Base-by-base conservation (phyloP, 2,113 vertebrate genomes). In the Bubalus kerabau region DNA sequence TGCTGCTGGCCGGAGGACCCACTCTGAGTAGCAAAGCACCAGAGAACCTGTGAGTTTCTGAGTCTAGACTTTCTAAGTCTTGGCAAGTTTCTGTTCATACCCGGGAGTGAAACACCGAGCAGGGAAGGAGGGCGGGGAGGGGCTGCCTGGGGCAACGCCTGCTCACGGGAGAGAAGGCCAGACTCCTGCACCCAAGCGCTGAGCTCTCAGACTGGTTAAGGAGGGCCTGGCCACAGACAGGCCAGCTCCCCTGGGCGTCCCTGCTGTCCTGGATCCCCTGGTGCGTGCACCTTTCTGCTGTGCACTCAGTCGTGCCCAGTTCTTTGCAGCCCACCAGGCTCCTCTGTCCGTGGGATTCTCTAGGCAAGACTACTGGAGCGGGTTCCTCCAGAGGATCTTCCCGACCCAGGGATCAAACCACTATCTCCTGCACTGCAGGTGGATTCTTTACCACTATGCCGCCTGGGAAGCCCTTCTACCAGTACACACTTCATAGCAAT, bases 121-220 rank as follows among this genome's bases (percentile, higher is more conserved):
- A 13, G 48, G 93, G 64, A 36, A 21, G 56, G 2, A 74, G 76
- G 64, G 80, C 15, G 23, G 40, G 60, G n/a, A 21, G 0, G 24
- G 48, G 59, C 50, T 32, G 23, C 71, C 32, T 24, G 12, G 24
- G 30, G 21, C 46, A 9, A 9, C 2, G 19, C 40, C 8, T 7
- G 46, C 26, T 57, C 60, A 13, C 5, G 14, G 56, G 43, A 30
- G 28, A 17, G 26, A 92, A 46, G 32, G 21, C 21, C n/a, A 81
- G 56, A 48, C 28, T 6, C 26, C 17, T 7, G 0, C 1, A 21
- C 57, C 11, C 4, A 11, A 21, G 36, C 0, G 23, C 59, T 32
- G 28, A 40, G 80, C 14, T 2, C n/a, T 16, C 1, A 28, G n/a
- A 7, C 0, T 14, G 74, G 54, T 23, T 12, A 19, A 48, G 14